A percentile compares a stretch with the other conserved stretches of the same genome.
phyloP scores from a whole-genome alignment of 2,888 invertebrate genomes.

The Rhimphoctona megacephalus region DNA sequence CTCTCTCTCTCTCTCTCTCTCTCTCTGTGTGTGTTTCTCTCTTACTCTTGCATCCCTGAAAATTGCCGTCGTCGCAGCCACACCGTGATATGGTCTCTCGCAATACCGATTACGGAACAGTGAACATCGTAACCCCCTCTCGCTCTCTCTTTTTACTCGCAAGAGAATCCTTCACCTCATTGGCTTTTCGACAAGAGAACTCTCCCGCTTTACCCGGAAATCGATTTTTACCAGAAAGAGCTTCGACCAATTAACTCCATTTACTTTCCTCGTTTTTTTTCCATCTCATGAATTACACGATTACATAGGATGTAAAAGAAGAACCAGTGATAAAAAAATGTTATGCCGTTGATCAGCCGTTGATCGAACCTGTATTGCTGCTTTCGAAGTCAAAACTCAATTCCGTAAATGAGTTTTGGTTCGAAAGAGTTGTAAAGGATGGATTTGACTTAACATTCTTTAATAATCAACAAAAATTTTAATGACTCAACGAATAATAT shows the following conservation, averaged over 20 bases:
- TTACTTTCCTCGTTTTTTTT: constrained; percentile 14
- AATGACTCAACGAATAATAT: background rate
- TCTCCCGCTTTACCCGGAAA: constrained; percentile 33
- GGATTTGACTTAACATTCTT: background rate
- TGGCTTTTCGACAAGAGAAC: constrained; percentile 70
- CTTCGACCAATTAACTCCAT: constrained; percentile 34
- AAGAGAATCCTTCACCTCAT: constrained; percentile 73
- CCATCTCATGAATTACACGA: background rate
- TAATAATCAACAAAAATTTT: background rate
- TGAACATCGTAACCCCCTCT: constrained; percentile 66
- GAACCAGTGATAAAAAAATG: background rate
- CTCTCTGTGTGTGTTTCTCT: constrained; percentile 9
- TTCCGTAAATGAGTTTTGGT: background rate
- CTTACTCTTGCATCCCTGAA: constrained; percentile 41
- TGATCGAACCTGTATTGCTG: background rate
- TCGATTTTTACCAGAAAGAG: constrained; percentile 43
- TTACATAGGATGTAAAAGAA: background rate
- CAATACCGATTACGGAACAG: constrained; percentile 64
- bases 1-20: constrained; percentile 10
- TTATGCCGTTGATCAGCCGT: background rate
- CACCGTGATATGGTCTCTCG: constrained; percentile 52
- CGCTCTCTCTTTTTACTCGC: constrained; percentile 53
- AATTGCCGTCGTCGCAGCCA: constrained; percentile 41
- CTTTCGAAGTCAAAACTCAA: constrained; percentile 3
- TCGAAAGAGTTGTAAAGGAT: background rate